Conservation (phyloP, 2,888 invertebrate genomes). For the Diadromus collaris region DNA sequence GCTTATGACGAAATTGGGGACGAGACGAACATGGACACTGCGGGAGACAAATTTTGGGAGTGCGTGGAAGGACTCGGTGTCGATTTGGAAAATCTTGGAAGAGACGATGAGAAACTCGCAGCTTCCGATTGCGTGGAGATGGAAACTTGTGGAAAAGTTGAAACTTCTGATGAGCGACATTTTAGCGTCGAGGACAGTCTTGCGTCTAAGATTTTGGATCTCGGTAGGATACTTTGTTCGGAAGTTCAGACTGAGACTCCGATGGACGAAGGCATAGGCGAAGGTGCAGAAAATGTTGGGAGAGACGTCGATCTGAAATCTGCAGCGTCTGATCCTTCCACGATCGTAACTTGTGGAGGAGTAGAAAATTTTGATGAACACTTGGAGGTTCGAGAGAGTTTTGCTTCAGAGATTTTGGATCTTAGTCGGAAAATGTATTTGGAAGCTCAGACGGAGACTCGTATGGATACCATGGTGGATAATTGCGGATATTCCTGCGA, state of each 20-base stretch:
- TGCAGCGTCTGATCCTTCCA: no score
- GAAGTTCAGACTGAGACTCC: no score
- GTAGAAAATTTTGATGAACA: neutral
- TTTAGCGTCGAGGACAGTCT: no score
- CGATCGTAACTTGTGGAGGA: neutral
- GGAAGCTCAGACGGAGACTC: neutral
- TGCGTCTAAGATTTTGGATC: no score
- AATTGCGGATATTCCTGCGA: neutral
- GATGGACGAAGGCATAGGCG: no score
- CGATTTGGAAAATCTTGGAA: conserved; percentile 21
- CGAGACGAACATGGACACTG: neutral
- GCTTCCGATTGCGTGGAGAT: no score
- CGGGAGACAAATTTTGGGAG: neutral
- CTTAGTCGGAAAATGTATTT: neutral
- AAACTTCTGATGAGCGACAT: no score
- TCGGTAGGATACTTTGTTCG: no score
- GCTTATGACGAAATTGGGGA: neutral
- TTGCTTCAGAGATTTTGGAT: neutral
- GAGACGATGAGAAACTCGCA: neutral
- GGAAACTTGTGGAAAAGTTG: no score
- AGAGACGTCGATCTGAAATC: no score
- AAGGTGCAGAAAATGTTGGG: no score
- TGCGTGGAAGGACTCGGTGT: conserved; percentile 13
- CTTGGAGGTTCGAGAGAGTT: no score
- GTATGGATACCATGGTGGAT: neutral